Base-by-base conservation (phyloP, 1,140 invertebrate genomes). In the Drosophila ohnishii region DNA sequence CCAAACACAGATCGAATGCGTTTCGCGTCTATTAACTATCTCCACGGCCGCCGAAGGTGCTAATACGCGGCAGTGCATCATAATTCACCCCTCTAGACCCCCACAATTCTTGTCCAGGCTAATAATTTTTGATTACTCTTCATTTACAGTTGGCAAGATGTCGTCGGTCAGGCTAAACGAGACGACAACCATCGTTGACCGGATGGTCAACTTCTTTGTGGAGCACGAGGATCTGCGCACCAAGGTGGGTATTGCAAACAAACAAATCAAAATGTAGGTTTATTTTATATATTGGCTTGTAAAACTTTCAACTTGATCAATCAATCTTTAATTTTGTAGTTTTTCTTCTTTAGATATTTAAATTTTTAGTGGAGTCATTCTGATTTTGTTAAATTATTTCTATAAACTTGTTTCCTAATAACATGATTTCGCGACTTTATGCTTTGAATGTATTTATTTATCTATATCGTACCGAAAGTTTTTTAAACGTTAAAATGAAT, bases 181-280 rank as follows among this genome's bases (percentile, higher is more conserved):
- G 53, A 88, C 90, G 30, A 78, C 85, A 42, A 91, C 90, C 28
- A 85, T 91, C 34, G 86, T 91, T 48, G 90, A 91, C 67, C 78
- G 78, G 8, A 87, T 91, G 81, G 90, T 91, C 42, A 91, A 91
- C 72, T 91, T 91, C 65, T 90, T 91, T 59, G 90, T 91, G 61
- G 89, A 91, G 65, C 90, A 91, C 66, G 90, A 91, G 76, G 90
- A 91, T 79, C 51, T 91, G 66, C 90, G 90, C 55, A 91, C 90
- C 39, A 91, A 91, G 83, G 83, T 87, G 40, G 57, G 40, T 63
- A 11, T 53, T 16, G 1, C 0, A 34, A 42, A 7, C 2, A 6
- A 32, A 32, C 1, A 2, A 50, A 53, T 6, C 7, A 6, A 14
- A 5, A 16, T 14, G 1, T 14, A 5, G 3, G 3, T 19, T 19